Evolutionary conservation across 2,797 vertebrate species (phyloP).

Genomic region (Rallus crepitans): DNA sequence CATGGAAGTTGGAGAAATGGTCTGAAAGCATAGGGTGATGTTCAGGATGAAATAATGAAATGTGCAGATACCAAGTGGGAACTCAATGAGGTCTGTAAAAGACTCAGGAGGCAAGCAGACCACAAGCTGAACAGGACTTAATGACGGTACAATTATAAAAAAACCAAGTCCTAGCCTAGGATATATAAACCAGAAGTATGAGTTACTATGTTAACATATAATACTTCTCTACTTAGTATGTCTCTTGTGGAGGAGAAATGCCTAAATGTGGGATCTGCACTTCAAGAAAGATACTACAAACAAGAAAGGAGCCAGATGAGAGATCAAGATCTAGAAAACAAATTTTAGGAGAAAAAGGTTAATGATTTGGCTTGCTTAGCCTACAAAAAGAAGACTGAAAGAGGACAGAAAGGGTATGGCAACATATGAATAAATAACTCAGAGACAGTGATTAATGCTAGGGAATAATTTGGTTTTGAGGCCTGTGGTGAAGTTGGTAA

Average conservation of each 20-base stretch:
- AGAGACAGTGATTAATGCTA: not conserved
- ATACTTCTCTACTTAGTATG: not conserved
- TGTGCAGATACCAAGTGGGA: not conserved
- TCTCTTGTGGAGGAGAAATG: not conserved
- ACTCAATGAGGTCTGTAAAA: not conserved
- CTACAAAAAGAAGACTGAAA: not conserved
- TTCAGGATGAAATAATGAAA: not conserved
- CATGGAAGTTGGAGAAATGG: not conserved
- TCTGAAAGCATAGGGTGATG: not conserved
- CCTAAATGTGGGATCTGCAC: not conserved
- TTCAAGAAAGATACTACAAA: not conserved
- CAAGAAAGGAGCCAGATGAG: not conserved
- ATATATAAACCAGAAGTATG: not conserved
- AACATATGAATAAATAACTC: not conserved
- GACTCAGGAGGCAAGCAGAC: not conserved
- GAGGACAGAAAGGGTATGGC: not conserved
- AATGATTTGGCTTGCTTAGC: not conserved
- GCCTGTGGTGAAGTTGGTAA: not conserved
- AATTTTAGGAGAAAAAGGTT: not conserved
- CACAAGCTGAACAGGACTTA: not conserved
- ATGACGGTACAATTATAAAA: not conserved
- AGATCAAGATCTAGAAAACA: not conserved
- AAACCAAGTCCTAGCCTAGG: not conserved
- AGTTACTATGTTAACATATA: not conserved
- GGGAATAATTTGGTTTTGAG: not conserved